Evolutionary conservation across 2,113 vertebrate species (phyloP).

Genomic region (cat (Felis catus)): F.catus_Fca126_mat1.0 CM031412.1:145929501-145930000

Average conservation of each 20-base stretch:
- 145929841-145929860: not conserved
- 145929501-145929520: not conserved
- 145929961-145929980: not conserved
- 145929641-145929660: not conserved
- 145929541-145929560: not conserved
- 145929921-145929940: not conserved
- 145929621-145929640: not conserved
- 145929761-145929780: not conserved
- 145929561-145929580: not conserved
- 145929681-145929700: not conserved
- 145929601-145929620: not conserved
- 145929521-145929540: not conserved
- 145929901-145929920: not conserved
- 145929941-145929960: not conserved
- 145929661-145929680: not conserved
- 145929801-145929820: not conserved
- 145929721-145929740: not conserved
- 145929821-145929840: not conserved
- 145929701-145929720: not conserved
- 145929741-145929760: not conserved
- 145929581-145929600: not conserved
- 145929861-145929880: not conserved
- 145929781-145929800: not conserved
- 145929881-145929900: not conserved
- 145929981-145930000: not conserved